Base-by-base conservation (phyloP, 2,797 vertebrate genomes). In the Coranthus polyacanthus region DNA sequence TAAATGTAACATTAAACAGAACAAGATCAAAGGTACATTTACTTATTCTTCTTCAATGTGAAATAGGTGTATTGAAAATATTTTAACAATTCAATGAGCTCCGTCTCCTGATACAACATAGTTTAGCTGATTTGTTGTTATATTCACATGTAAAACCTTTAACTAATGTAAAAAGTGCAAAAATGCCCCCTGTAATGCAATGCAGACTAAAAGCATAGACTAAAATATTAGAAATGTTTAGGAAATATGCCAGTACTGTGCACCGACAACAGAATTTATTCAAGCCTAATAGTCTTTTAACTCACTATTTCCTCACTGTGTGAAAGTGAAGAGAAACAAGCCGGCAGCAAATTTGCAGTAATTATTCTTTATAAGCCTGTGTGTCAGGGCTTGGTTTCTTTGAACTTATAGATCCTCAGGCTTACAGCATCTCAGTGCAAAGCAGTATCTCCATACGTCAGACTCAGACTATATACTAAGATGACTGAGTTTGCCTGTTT, bases 341-440 rank as follows among this genome's bases (percentile, higher is more conserved):
- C 76, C 44, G 38, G 21, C 11, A 64, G 79, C 42, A 47, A 71
- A 79, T 58, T 32, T 55, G 0, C 36, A 70, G 13, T 57, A 68
- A 75, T 75, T n/a, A 29, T 2, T 12, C 44, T 17, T 18, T n/a
- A 15, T 45, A 45, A 61, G 68, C 41, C 24, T 26, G 11, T 22
- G 22, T 81, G 81, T 62, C 71, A 64, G 32, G 79, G n/a, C n/a
- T 51, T 70, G 56, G 62, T 80, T 63, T 59, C 81, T 85, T 77
- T 89, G 78, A 84, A 80, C 68, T 78, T 84, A 49, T 50, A 61
- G 57, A 69, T 83, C 82, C 64, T 43, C 53, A 1, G 67, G 75
- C 83, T 39, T 11, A 34, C 54, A 38, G 22, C 1, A n/a, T 54
- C 51, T 81, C 74, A 72, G 45, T 71, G 57, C 60, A 15, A 26